These are phyloP conservation scores for Trichopria drosophilae DNA, from an alignment of 2,888 invertebrate genomes.

Conservation along the genomic window DNA sequence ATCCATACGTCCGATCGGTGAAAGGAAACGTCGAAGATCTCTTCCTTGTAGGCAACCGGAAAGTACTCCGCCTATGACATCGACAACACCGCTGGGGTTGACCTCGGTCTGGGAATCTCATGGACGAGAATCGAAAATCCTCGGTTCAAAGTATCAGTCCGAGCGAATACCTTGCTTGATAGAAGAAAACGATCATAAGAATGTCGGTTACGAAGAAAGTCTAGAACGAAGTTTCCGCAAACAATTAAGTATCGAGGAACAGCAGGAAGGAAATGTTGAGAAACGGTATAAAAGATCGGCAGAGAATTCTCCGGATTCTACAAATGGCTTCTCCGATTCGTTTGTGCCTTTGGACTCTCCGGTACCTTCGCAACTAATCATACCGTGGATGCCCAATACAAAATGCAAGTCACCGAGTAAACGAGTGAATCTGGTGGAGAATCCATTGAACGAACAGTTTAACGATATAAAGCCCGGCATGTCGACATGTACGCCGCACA, in stretches of 20 bases:
- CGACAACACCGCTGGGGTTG: background rate
- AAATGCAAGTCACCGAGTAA: too few species aligned
- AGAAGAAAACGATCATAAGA: constrained; percentile 23
- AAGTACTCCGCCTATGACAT: constrained; percentile 38
- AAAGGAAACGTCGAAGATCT: constrained; percentile 53
- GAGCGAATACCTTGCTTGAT: constrained; percentile 1
- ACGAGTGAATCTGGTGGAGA: constrained; percentile 35
- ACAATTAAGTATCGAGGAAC: constrained; percentile 49
- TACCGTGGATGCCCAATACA: too few species aligned
- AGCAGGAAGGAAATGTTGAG: constrained; percentile 45
- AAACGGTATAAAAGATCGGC: constrained; percentile 53
- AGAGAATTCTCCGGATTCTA: too few species aligned
- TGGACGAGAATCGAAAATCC: constrained; percentile 12
- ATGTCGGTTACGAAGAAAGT: constrained; percentile 41
- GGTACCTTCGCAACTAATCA: too few species aligned
- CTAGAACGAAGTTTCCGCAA: constrained; percentile 48
- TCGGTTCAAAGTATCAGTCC: constrained; percentile 26
- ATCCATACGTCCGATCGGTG: constrained; percentile 50
- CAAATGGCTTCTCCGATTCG: too few species aligned
- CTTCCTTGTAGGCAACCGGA: constrained; percentile 53
- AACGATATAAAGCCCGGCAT: constrained; percentile 47
- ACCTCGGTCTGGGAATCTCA: constrained; percentile 5
- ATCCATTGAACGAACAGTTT: constrained; percentile 43
- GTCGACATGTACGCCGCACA: constrained; percentile 39
- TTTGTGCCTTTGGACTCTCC: too few species aligned